Conservation (phyloP, 2,888 invertebrate species). For the Lomographa bimaculata region DNA sequence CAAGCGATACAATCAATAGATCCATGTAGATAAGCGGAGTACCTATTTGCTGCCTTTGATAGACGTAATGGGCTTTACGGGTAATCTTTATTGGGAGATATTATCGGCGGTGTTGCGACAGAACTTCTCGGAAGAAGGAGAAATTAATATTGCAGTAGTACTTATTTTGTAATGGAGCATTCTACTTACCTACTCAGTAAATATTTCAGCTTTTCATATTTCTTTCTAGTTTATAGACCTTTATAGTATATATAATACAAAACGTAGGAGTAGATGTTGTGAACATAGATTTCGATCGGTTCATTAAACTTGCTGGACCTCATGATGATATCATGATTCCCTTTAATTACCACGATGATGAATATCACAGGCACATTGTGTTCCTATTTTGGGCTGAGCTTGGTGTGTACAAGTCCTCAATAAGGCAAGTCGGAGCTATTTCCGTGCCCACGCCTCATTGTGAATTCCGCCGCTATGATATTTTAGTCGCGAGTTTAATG, state of each 20-base stretch:
- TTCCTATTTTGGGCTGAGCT: constrained; percentile 4
- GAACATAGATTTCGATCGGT: too few species aligned
- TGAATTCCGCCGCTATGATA: constrained; percentile 14
- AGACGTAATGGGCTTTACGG: constrained; percentile 15
- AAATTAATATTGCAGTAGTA: too few species aligned
- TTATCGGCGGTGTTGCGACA: background rate
- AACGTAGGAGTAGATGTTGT: too few species aligned
- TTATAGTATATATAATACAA: too few species aligned
- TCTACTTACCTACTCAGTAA: too few species aligned
- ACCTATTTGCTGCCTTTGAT: constrained; percentile 20
- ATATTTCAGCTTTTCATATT: too few species aligned
- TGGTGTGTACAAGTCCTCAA: background rate
- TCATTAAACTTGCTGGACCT: too few species aligned
- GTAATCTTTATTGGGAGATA: constrained; percentile 9
- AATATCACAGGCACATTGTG: background rate
- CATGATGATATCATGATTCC: constrained; percentile 5
- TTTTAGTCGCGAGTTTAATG: constrained; percentile 9
- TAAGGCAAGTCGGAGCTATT: constrained; percentile 13
- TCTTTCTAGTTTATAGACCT: too few species aligned
- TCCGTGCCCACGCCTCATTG: constrained; percentile 16
- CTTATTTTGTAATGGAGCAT: too few species aligned
- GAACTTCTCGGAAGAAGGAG: background rate
- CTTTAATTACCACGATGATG: constrained; percentile 1
- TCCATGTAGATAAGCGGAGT: constrained; percentile 12
- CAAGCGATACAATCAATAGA: constrained; percentile 9